Percentiles rank a stretch among this genome's conserved stretches.
These are phyloP conservation scores for Ochropacha duplaris DNA, from an alignment of 2,888 invertebrate genomes.

Conservation along the genomic window DNA sequence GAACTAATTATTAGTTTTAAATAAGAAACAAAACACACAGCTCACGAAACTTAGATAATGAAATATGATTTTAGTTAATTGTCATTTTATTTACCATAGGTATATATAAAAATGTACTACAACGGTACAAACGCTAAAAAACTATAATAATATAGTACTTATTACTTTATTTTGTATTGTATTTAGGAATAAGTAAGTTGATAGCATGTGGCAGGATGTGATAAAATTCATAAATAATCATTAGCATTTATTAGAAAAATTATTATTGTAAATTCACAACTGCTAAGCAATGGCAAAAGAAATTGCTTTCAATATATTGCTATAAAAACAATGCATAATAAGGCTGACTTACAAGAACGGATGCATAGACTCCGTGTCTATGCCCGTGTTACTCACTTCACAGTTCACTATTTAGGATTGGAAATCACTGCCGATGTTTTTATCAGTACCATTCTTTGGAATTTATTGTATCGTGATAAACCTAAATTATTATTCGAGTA, in stretches of 20 bases:
- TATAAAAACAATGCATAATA: background rate
- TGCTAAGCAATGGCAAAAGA: background rate
- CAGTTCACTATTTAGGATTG: background rate
- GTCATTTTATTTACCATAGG: slow-evolving; percentile 20
- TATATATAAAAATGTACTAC: slow-evolving; percentile 52
- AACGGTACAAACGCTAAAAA: slow-evolving; percentile 58
- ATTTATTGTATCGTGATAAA: slow-evolving; percentile 27
- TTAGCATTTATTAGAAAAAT: background rate
- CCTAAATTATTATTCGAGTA: slow-evolving; percentile 35
- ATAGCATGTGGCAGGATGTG: slow-evolving; percentile 33
- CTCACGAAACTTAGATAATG: slow-evolving; percentile 34
- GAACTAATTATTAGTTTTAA: slow-evolving; percentile 47
- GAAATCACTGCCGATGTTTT: slow-evolving; percentile 34
- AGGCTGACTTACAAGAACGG: slow-evolving; percentile 4
- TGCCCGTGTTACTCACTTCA: background rate
- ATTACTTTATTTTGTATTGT: slow-evolving; percentile 26
- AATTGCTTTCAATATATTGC: slow-evolving; percentile 1
- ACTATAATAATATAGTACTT: slow-evolving; percentile 34
- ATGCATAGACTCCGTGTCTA: background rate
- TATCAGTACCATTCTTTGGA: slow-evolving; percentile 36
- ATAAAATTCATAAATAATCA: background rate
- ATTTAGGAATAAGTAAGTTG: slow-evolving; percentile 34
- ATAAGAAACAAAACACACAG: slow-evolving; percentile 45
- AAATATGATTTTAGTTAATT: slow-evolving; percentile 31
- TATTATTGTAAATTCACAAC: slow-evolving; percentile 2